Evolutionary conservation across 2,888 invertebrate genomes (phyloP).

Genomic region (Seira ritae): DNA sequence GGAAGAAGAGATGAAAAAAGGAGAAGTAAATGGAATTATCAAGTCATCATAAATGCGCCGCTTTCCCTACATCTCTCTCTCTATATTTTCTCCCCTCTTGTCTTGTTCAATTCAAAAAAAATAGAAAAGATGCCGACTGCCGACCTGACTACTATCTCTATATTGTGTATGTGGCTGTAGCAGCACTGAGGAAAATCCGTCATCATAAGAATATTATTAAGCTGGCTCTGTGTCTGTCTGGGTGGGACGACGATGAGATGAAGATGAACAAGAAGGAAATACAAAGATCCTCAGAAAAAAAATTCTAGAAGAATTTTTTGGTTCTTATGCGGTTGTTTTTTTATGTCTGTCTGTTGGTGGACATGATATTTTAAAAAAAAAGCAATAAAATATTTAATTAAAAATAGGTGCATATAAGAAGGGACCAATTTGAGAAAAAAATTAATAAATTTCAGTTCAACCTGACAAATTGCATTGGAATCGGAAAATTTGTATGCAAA

Average conservation of each 20-base stretch:
- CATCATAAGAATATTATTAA: constrained; percentile 38
- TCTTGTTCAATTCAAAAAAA: neutral
- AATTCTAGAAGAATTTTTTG: no score
- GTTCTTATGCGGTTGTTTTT: constrained; percentile 22
- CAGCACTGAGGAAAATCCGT: constrained; percentile 24
- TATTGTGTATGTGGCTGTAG: neutral
- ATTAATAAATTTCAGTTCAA: no score
- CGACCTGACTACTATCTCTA: no score
- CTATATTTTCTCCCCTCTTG: neutral
- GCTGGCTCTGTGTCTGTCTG: constrained; percentile 12
- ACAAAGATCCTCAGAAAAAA: constrained; percentile 44
- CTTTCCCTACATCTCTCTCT: neutral
- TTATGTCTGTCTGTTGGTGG: no score
- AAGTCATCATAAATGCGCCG: constrained; percentile 41
- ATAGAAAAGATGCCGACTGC: neutral
- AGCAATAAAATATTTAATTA: no score
- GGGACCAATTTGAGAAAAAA: no score
- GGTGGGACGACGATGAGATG: constrained; percentile 13
- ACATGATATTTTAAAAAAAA: no score
- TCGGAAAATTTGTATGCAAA: no score
- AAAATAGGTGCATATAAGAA: no score
- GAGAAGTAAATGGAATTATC: constrained; percentile 48
- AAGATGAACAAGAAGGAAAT: constrained; percentile 14
- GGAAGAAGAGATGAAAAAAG: neutral
- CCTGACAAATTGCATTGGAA: no score